These are phyloP conservation scores for Crax fasciolata DNA, from an alignment of 2,797 vertebrate species.

Conservation along the genomic window DNA sequence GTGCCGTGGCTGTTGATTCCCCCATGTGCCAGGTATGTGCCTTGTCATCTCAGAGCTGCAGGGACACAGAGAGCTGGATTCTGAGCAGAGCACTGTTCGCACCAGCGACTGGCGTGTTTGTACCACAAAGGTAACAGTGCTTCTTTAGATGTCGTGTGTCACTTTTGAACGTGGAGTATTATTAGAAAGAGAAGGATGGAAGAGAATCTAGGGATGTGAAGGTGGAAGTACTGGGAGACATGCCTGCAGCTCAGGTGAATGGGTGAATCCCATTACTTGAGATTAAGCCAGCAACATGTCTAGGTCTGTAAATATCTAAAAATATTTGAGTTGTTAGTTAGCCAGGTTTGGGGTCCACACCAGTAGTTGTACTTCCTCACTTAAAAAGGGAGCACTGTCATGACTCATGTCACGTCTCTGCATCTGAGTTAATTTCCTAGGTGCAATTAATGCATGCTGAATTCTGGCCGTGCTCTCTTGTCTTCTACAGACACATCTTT, in stretches of 20 bases:
- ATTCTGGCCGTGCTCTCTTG: neutral
- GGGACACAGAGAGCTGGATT: neutral
- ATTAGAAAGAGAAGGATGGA: neutral
- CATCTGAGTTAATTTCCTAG: neutral
- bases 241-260: neutral
- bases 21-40: neutral
- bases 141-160: neutral
- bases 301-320: neutral
- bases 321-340: neutral
- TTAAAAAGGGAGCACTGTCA: neutral
- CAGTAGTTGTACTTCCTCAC: neutral
- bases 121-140: neutral
- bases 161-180: neutral
- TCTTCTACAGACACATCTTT: neutral
- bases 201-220: neutral
- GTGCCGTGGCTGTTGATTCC: neutral
- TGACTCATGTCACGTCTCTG: neutral
- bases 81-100: fast-evolving
- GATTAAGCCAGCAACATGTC: neutral
- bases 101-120: neutral
- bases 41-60: neutral
- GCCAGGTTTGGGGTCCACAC: neutral
- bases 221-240: neutral
- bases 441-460: neutral
- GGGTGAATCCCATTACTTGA: neutral